A percentile compares a stretch with the other conserved stretches of the same genome.
These are phyloP conservation scores for Volucella zonaria DNA, from an alignment of 2,888 invertebrate genomes.

Conservation along the genomic window DNA sequence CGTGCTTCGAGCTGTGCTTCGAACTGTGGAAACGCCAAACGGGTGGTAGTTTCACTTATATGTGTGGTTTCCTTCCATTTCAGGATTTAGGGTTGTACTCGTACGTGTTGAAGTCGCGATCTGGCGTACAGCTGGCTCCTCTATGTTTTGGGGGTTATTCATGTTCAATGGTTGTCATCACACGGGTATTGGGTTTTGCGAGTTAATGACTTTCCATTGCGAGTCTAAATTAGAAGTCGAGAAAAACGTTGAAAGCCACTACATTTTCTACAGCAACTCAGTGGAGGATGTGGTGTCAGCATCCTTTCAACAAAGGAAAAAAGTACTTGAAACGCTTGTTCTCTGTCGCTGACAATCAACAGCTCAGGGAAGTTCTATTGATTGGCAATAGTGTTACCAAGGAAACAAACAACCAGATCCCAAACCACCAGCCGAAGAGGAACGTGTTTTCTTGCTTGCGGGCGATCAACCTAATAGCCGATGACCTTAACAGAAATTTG, in stretches of 20 bases:
- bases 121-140: conserved; percentile 32
- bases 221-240: conserved; percentile 50
- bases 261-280: conserved; percentile 27
- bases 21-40: no score
- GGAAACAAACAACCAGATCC: conserved; percentile 44
- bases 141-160: neutral
- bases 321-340: conserved; percentile 79
- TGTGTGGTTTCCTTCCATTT: no score
- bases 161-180: neutral
- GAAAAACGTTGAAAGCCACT: conserved; percentile 38
- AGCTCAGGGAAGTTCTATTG: neutral
- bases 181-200: conserved; percentile 1
- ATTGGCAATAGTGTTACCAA: neutral
- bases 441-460: conserved; percentile 75
- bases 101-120: conserved; percentile 44
- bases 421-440: conserved; percentile 56
- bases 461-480: conserved; percentile 78
- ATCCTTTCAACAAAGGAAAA: conserved; percentile 80
- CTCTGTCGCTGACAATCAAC: conserved; percentile 64
- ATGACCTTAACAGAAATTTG: conserved; percentile 77
- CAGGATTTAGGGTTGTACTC: conserved; percentile 52
- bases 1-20: no score
- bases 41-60: no score
- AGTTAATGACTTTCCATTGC: neutral
- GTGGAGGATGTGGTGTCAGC: neutral